These are phyloP conservation scores for Leiothrix lutea DNA, from an alignment of 2,113 vertebrate genomes.

Conservation along the genomic window DNA sequence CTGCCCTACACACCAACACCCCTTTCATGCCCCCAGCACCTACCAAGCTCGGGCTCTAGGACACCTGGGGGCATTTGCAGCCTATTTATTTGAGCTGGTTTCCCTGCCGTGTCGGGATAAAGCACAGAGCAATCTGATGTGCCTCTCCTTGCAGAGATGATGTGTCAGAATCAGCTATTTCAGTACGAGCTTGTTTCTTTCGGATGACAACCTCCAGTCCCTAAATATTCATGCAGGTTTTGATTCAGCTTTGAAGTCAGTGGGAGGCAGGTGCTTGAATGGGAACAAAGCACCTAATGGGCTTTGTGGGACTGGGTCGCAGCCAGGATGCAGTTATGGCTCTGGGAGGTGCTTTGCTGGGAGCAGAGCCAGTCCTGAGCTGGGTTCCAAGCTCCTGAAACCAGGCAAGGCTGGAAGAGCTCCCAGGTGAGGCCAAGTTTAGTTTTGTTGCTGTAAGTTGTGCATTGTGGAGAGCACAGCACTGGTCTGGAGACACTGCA, in stretches of 20 bases:
- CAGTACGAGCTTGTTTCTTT: not conserved
- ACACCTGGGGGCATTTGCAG: not conserved
- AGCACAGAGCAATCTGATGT: accelerated
- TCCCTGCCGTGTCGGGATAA: accelerated
- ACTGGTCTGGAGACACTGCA: not conserved
- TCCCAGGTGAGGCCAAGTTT: accelerated
- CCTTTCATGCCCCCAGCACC: not conserved
- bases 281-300: not conserved
- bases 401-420: not conserved
- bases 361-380: not conserved
- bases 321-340: not conserved
- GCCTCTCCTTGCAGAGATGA: not conserved
- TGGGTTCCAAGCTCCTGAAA: not conserved
- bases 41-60: not conserved
- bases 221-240: constrained; percentile 24
- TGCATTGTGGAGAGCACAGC: accelerated
- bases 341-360: not conserved
- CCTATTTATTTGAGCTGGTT: not conserved
- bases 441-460: accelerated
- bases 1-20: accelerated
- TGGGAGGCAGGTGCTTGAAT: not conserved
- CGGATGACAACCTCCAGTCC: not conserved
- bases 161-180: not conserved
- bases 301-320: not conserved
- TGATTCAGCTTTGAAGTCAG: not conserved